Evolutionary conservation across 1,140 invertebrate species (phyloP).

Genomic region (Pararge aegeria): DNA sequence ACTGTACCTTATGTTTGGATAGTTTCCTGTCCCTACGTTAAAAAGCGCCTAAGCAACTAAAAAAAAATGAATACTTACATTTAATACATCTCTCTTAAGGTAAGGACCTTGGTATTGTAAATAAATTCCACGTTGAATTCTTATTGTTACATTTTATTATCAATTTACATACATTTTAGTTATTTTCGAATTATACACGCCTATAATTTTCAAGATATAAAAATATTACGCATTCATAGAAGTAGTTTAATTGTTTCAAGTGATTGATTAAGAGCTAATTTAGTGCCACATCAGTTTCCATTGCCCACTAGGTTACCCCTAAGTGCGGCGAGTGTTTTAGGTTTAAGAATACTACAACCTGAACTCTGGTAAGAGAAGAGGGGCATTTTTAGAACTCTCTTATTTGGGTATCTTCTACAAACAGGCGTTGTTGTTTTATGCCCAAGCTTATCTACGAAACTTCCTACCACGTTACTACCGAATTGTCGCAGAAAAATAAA

Average conservation of each 20-base stretch:
- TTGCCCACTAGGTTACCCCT: too few relatives aligned
- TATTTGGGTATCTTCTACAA: too few relatives aligned
- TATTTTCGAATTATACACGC: conserved; percentile 54
- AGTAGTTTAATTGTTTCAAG: not conserved
- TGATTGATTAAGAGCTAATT: conserved; percentile 1
- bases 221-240: conserved; percentile 51
- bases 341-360: too few relatives aligned
- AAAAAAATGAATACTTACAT: conserved; percentile 60
- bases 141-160: conserved; percentile 72
- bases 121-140: conserved; percentile 46
- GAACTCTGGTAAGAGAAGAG: too few relatives aligned
- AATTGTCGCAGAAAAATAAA: too few relatives aligned
- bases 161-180: conserved; percentile 57
- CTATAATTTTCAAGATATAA: conserved; percentile 73
- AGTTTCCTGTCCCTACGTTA: conserved; percentile 71
- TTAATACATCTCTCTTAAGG: conserved; percentile 23
- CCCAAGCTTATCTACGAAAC: too few relatives aligned
- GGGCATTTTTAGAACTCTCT: too few relatives aligned
- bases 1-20: conserved; percentile 55
- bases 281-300: not conserved
- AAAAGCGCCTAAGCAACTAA: conserved; percentile 44
- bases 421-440: too few relatives aligned
- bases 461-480: too few relatives aligned
- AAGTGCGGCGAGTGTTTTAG: too few relatives aligned
- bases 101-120: conserved; percentile 25